phyloP scores from a whole-genome alignment of 2,797 vertebrate species.

The Lemur catta region DNA sequence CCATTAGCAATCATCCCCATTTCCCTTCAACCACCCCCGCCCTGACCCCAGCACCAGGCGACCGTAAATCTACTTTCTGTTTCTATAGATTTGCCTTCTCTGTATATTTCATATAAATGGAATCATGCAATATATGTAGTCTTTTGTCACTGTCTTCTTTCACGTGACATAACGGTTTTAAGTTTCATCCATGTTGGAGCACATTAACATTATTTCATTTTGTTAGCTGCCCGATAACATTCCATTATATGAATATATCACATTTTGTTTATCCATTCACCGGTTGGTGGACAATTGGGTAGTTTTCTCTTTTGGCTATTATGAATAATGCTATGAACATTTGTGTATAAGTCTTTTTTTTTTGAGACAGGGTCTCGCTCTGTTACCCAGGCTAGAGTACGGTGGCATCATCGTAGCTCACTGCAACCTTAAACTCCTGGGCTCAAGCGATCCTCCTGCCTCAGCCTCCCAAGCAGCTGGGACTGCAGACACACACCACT shows the following conservation, averaged over 20 bases:
- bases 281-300: background rate
- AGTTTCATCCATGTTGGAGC: too few species aligned
- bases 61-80: too few species aligned
- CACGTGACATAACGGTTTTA: too few species aligned
- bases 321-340: background rate
- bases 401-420: background rate
- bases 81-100: too few species aligned
- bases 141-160: too few species aligned
- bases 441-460: background rate
- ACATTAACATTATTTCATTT: too few species aligned
- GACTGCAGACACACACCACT: background rate
- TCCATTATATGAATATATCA: background rate
- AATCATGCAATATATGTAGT: too few species aligned
- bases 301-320: background rate
- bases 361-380: background rate
- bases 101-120: too few species aligned
- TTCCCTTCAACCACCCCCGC: too few species aligned
- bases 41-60: too few species aligned
- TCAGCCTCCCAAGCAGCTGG: background rate
- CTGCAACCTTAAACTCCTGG: background rate
- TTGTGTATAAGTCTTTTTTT: background rate
- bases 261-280: background rate
- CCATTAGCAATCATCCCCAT: too few species aligned
- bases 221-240: too few species aligned
- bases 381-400: background rate